Evolutionary conservation across 2,113 vertebrate genomes (phyloP).

Genomic region (Chaenocephalus aceratus): DNA sequence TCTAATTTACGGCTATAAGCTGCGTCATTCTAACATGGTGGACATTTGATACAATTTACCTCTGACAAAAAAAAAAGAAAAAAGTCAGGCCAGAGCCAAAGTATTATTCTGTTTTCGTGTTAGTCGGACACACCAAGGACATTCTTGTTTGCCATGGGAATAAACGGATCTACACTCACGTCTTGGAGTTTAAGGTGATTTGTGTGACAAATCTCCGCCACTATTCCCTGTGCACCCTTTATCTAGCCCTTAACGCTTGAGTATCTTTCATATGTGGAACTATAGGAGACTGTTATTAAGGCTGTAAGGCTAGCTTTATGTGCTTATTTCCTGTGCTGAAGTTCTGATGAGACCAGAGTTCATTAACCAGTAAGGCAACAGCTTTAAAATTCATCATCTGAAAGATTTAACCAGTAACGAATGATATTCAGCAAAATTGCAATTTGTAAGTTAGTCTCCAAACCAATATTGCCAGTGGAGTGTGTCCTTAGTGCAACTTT

Average conservation of each 20-base stretch:
- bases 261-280: slow-evolving; percentile 9
- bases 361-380: slow-evolving; percentile 9
- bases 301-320: not conserved
- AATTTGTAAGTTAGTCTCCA: slow-evolving; percentile 42
- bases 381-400: slow-evolving; percentile 16
- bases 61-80: slow-evolving; percentile 7
- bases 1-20: slow-evolving; percentile 58
- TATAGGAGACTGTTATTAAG: not conserved
- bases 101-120: slow-evolving; percentile 1
- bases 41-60: slow-evolving; percentile 56
- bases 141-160: not conserved
- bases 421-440: slow-evolving; percentile 37
- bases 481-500: slow-evolving; percentile 40
- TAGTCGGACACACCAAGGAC: slow-evolving; percentile 20
- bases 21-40: slow-evolving; percentile 28
- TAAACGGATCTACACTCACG: slow-evolving; percentile 20
- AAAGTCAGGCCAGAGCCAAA: slow-evolving; percentile 20
- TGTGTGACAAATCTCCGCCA: slow-evolving; percentile 8
- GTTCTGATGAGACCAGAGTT: slow-evolving; percentile 10
- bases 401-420: slow-evolving; percentile 21
- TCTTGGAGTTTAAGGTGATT: slow-evolving; percentile 22
- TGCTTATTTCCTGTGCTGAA: not conserved
- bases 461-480: slow-evolving; percentile 42
- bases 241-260: not conserved
- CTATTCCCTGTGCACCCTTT: not conserved